Base-by-base conservation (phyloP, 2,888 invertebrate species). In the Trichogramma evanescens region DNA sequence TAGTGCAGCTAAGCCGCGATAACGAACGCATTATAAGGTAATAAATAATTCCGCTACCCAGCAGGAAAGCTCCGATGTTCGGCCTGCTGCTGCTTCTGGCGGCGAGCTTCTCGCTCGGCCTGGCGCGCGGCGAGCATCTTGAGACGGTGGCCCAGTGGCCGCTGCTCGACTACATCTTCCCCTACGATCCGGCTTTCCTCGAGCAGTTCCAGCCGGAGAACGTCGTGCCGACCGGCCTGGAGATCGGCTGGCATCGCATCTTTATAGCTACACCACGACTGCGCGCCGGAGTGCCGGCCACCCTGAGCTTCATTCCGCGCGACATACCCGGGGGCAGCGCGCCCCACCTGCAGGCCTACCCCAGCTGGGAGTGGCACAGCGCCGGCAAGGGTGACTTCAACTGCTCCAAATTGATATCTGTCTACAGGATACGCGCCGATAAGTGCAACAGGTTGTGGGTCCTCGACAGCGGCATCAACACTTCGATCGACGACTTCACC, bases 401-500 rank as follows among this genome's bases (percentile, higher is more conserved):
- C 78, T 92, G 92, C 74, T 85, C 87, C 13, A 86, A 88, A 0
- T 75, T 93, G 41, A 84, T 91, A 58, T 91, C 91, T 0, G 90
- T 91, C 50, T 92, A 92, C 80, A 82, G 92, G 39, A 77, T 87
- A 54, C 83, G 88, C 13, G 80, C 86, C 43, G 92, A 92, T 75
- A 84, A 87, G n/a, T 92, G 92, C 78, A 88, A 91, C 76, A 82
- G 92, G 13, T 80, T 92, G 4, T 92, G 92, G 92, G 87, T 89
- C 1, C 78, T 92, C 59, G 92, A 93, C 78, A 86, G 90, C 3
- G 92, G 89, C 0, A 82, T 89, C 10, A 82, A 84, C 73, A 86
- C 87, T 68, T 88, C 88, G 5, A 74, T 89, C 56, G 88, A 87
- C 60, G 86, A 88, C 72, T 87, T 85, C 70, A 82, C 79, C 54